Conservation (phyloP, 2,113 vertebrate species). For the Eira barbara region DNA sequence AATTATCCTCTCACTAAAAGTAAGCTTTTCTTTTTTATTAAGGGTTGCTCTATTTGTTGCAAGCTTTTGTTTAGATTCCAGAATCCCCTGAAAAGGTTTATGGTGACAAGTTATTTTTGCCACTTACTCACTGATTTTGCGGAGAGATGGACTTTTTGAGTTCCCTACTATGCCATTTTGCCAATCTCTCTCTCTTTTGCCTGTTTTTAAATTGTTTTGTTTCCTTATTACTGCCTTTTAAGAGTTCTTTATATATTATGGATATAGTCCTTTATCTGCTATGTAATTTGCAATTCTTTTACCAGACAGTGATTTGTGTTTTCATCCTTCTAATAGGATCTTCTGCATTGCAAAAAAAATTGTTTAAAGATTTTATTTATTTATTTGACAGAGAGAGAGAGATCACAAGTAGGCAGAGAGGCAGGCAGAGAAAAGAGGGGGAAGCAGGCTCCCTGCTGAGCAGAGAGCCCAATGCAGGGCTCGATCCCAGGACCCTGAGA, state of each 20-base stretch:
- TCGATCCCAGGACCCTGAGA: no score
- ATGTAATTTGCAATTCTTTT: not conserved
- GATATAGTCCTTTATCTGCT: not conserved
- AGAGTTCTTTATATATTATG: not conserved
- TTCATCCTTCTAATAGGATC: not conserved
- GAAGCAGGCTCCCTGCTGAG: no score
- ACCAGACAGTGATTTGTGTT: not conserved
- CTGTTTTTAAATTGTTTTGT: not conserved
- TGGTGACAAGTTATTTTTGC: not conserved
- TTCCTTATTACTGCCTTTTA: not conserved
- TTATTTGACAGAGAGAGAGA: no score
- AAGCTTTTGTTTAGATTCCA: not conserved
- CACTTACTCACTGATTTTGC: not conserved
- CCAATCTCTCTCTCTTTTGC: not conserved
- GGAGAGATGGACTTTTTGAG: not conserved
- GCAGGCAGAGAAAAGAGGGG: no score
- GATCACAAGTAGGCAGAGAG: no score
- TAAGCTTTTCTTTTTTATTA: not conserved
- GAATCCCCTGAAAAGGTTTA: not conserved
- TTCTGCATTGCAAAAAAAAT: not conserved
- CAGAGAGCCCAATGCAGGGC: no score
- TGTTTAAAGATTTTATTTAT: no score
- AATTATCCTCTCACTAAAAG: not conserved
- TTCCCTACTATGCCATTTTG: not conserved
- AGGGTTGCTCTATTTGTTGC: not conserved